Percentiles rank a stretch among this genome's conserved stretches.
Evolutionary conservation across 2,888 invertebrate species (phyloP).

Genomic region (Drosophila demipolita): DNA sequence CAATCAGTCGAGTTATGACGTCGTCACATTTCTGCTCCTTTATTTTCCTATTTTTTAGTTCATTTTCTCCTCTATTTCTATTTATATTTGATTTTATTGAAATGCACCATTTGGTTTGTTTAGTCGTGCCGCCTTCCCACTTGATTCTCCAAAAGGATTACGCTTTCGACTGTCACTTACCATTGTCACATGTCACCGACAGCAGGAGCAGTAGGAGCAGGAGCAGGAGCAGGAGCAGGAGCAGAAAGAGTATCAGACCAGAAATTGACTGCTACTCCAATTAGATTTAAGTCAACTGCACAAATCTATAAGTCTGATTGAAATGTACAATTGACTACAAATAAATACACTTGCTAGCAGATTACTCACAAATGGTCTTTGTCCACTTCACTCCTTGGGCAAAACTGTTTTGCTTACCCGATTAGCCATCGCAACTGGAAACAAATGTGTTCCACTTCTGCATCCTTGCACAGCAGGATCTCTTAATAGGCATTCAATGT

Average conservation of each 20-base stretch:
- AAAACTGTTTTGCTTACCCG: not conserved
- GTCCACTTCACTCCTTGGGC: not conserved
- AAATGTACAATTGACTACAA: slow-evolving; percentile 1
- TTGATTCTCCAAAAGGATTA: slow-evolving; percentile 45
- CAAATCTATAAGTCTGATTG: slow-evolving; percentile 5
- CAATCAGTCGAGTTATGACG: slow-evolving; percentile 74
- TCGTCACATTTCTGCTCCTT: slow-evolving; percentile 50
- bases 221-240: not conserved
- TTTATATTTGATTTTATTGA: slow-evolving; percentile 65
- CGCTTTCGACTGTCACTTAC: slow-evolving; percentile 44
- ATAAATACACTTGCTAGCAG: not conserved
- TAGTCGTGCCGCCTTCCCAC: slow-evolving; percentile 43
- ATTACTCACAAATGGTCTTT: not conserved
- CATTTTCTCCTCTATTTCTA: slow-evolving; percentile 8
- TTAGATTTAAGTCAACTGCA: slow-evolving; percentile 6
- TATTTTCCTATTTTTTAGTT: not conserved
- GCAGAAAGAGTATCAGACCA: not conserved
- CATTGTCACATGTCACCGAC: slow-evolving; percentile 53
- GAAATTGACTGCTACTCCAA: not conserved
- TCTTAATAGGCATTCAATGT: not conserved
- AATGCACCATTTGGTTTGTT: slow-evolving; percentile 70
- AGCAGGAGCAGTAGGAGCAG: slow-evolving; percentile 5
- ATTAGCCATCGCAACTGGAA: not conserved
- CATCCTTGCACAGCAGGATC: not conserved
- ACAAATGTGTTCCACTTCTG: not conserved